These are phyloP conservation scores for Anas bernieri DNA, from an alignment of 2,797 vertebrate genomes.

Conservation along the genomic window DNA sequence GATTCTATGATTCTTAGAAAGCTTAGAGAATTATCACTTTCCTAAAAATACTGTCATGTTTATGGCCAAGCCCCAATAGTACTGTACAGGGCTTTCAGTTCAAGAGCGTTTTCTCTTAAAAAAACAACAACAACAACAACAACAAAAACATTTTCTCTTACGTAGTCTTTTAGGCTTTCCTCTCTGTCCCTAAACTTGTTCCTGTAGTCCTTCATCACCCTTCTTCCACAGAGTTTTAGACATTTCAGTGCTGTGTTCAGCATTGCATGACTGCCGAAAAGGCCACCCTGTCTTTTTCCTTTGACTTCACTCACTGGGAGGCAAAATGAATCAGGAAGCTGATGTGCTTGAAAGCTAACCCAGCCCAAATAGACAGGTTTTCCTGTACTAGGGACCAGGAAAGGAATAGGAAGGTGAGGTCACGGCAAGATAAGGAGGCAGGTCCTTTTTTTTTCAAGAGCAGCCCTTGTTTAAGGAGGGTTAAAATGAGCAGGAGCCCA, in stretches of 20 bases:
- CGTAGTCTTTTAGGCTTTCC: neutral
- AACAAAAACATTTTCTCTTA: neutral
- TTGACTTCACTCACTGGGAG: neutral
- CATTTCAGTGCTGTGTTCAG: neutral
- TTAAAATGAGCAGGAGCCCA: neutral
- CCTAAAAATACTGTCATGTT: neutral
- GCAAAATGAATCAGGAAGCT: rapidly evolving
- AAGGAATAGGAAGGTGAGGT: neutral
- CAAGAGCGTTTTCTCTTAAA: neutral
- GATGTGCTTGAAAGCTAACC: neutral
- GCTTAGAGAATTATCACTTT: neutral
- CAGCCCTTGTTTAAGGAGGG: neutral
- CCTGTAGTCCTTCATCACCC: neutral
- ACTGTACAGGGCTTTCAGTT: neutral
- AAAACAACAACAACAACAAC: neutral
- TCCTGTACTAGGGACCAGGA: neutral
- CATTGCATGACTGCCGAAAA: neutral
- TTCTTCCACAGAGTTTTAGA: neutral
- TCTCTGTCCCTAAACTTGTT: neutral
- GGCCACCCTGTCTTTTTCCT: neutral
- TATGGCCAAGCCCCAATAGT: neutral
- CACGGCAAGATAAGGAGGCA: neutral
- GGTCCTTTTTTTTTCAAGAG: neutral
- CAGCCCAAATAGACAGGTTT: neutral
- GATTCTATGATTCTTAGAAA: neutral